phyloP scores from a whole-genome alignment of 2,113 vertebrate genomes.

The Pholis gunnellus region DNA sequence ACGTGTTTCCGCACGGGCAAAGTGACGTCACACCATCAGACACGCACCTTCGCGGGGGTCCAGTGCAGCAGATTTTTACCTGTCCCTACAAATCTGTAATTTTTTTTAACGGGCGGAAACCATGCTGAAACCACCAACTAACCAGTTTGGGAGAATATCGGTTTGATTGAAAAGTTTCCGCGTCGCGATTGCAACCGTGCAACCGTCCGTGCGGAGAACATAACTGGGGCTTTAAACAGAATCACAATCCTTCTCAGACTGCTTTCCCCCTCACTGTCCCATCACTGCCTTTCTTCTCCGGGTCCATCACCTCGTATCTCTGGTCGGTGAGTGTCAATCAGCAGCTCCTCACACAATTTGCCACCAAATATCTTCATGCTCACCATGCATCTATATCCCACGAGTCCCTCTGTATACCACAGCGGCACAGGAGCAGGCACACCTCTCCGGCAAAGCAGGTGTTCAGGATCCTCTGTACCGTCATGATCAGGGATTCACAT shows the following conservation, averaged over 20 bases:
- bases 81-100: too few species aligned
- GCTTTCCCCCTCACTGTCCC: constrained; percentile 1
- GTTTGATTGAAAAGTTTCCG: background rate
- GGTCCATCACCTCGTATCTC: constrained; percentile 59
- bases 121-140: background rate
- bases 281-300: constrained; percentile 7
- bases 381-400: constrained; percentile 69
- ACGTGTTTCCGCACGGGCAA: background rate
- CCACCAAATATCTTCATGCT: constrained; percentile 86
- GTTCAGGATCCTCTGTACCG: constrained; percentile 58
- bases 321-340: constrained; percentile 91
- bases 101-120: background rate
- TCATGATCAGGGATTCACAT: constrained; percentile 65
- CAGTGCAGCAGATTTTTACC: too few species aligned
- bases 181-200: background rate
- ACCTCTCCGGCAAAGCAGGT: constrained; percentile 61
- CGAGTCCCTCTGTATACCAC: constrained; percentile 22
- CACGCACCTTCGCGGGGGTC: too few species aligned
- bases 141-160: background rate
- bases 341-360: constrained; percentile 75
- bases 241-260: constrained; percentile 1
- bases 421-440: constrained; percentile 47
- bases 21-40: background rate
- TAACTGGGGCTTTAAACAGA: constrained; percentile 5
- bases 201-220: background rate